These are phyloP conservation scores for Druon quercuslanigerum DNA, from an alignment of 1,140 invertebrate genomes.

Conservation along the genomic window DNA sequence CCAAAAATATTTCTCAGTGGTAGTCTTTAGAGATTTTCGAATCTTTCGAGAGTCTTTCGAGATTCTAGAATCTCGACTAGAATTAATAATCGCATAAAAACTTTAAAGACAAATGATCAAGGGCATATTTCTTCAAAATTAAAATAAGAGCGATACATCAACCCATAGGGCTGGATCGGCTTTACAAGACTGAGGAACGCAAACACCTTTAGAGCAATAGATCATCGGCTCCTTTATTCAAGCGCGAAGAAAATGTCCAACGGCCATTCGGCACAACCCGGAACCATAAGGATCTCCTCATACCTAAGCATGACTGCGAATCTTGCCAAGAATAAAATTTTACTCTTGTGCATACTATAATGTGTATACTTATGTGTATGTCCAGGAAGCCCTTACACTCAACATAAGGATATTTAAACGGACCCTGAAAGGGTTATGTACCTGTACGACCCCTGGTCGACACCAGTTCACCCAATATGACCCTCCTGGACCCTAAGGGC, in stretches of 20 bases:
- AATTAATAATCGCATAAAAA: not conserved
- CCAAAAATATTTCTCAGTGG: no score
- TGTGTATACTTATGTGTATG: not conserved
- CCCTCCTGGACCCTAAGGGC: slow-evolving; percentile 56
- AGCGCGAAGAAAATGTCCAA: slow-evolving; percentile 34
- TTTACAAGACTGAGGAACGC: slow-evolving; percentile 19
- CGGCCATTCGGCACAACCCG: slow-evolving; percentile 35
- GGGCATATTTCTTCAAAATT: slow-evolving; percentile 8
- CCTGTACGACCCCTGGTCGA: slow-evolving; percentile 66
- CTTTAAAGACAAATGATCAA: not conserved
- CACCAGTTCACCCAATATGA: slow-evolving; percentile 53
- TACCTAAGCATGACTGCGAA: not conserved
- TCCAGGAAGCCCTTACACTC: slow-evolving; percentile 36
- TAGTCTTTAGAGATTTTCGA: no score
- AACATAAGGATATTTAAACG: slow-evolving; percentile 66
- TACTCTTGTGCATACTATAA: no score
- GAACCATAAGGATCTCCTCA: not conserved
- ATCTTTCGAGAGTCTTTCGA: no score
- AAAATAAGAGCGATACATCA: slow-evolving; percentile 47
- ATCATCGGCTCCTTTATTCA: slow-evolving; percentile 42
- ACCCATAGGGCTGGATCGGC: slow-evolving; percentile 7
- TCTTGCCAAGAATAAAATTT: slow-evolving; percentile 3
- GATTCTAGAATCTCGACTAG: no score
- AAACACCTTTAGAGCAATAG: slow-evolving; percentile 44
- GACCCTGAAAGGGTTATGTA: slow-evolving; percentile 68